Conservation (phyloP, 2,113 vertebrate genomes). For the Myotis davidii region DNA sequence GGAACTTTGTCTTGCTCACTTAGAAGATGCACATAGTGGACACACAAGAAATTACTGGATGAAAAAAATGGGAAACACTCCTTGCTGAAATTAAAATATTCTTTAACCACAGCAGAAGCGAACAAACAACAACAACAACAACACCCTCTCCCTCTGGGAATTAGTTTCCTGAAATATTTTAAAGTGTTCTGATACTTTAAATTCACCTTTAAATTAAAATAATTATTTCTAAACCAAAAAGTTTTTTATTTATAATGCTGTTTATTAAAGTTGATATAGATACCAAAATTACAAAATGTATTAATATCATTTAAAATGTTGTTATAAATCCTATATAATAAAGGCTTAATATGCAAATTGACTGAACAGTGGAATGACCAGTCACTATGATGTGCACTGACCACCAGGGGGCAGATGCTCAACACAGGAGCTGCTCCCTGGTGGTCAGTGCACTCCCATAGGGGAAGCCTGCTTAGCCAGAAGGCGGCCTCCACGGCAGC, state of each 20-base stretch:
- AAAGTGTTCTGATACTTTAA: neutral
- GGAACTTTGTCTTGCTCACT: neutral
- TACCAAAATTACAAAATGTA: neutral
- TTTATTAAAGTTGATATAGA: neutral
- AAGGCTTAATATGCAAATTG: too few relatives aligned
- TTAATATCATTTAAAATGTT: neutral
- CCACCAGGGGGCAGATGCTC: too few relatives aligned
- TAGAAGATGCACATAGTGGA: neutral
- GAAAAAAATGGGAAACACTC: neutral
- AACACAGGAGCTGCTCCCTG: too few relatives aligned
- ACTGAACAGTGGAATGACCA: too few relatives aligned
- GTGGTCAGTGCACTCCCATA: too few relatives aligned
- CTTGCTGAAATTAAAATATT: neutral
- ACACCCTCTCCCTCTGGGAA: neutral
- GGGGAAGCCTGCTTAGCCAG: too few relatives aligned
- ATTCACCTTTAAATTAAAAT: slow-evolving; percentile 26
- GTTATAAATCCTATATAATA: neutral
- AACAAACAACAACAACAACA: neutral
- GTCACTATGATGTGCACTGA: too few relatives aligned
- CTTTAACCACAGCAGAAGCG: neutral
- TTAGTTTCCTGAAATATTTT: neutral
- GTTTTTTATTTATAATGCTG: neutral
- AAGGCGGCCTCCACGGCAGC: too few relatives aligned
- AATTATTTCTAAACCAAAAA: slow-evolving; percentile 36
- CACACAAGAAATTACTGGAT: neutral